Conservation (phyloP, 2,113 vertebrate species). For the Engystomops pustulosus region DNA sequence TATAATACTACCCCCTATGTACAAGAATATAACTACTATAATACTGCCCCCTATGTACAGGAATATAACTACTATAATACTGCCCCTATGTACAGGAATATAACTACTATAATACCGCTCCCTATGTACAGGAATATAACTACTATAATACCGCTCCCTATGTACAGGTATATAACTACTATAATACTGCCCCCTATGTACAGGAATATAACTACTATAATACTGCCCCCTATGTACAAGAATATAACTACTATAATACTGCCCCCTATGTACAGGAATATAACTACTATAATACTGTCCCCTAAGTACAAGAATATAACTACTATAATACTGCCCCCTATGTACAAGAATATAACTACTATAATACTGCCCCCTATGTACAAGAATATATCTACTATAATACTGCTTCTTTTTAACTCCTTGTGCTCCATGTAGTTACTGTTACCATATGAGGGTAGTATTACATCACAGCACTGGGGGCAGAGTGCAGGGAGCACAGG, state of each 20-base stretch:
- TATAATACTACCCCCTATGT: not conserved
- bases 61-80: constrained; percentile 13
- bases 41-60: not conserved
- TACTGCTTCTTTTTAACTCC: not conserved
- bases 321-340: not conserved
- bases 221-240: not conserved
- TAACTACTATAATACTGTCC: constrained; percentile 5
- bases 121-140: constrained; percentile 9
- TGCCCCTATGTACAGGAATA: not conserved
- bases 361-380: not conserved
- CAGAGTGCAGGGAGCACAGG: constrained; percentile 38
- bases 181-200: not conserved
- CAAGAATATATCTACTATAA: not conserved
- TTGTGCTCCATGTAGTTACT: not conserved
- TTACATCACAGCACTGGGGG: too few relatives aligned
- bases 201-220: constrained; percentile 13
- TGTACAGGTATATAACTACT: not conserved
- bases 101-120: not conserved
- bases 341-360: too few relatives aligned
- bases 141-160: constrained; percentile 4
- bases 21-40: constrained; percentile 11
- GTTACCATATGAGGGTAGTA: not conserved
- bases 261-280: not conserved
- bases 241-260: constrained; percentile 10
- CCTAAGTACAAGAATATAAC: not conserved